phyloP scores from a whole-genome alignment of 1,140 invertebrate genomes.

The Heliconius congener region DNA sequence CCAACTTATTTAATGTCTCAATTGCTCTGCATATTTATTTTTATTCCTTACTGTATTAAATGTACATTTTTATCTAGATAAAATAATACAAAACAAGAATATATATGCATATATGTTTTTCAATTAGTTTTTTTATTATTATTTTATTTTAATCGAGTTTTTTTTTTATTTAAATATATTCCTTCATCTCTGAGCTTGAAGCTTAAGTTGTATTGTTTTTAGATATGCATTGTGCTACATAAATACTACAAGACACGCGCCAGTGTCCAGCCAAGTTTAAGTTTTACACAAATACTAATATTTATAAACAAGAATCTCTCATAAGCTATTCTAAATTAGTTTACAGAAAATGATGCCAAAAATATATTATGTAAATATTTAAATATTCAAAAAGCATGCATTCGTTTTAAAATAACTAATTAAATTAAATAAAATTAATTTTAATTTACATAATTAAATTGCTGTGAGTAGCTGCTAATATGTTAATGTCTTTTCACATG shows the following conservation, averaged over 20 bases:
- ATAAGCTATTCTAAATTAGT: neutral
- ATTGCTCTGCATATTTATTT: too few species aligned
- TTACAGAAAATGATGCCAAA: neutral
- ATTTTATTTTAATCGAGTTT: neutral
- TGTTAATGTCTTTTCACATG: neutral
- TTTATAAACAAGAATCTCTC: neutral
- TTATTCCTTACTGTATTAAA: neutral
- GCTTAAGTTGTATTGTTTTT: neutral
- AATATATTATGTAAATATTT: slow-evolving; percentile 1
- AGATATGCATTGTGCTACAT: neutral
- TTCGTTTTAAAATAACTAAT: neutral
- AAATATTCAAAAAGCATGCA: neutral
- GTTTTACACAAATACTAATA: neutral
- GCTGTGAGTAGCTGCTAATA: slow-evolving; percentile 26
- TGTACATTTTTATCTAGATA: neutral
- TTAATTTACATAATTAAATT: slow-evolving; percentile 22
- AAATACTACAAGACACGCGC: neutral
- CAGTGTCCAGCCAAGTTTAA: neutral
- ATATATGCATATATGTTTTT: neutral
- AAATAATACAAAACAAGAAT: neutral
- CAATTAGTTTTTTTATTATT: neutral
- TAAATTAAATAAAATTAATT: neutral
- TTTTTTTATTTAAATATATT: neutral
- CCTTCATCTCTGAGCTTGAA: neutral
- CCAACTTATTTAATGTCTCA: neutral